Conservation (phyloP, 1,140 invertebrate species). For the Papilio machaon region DNA sequence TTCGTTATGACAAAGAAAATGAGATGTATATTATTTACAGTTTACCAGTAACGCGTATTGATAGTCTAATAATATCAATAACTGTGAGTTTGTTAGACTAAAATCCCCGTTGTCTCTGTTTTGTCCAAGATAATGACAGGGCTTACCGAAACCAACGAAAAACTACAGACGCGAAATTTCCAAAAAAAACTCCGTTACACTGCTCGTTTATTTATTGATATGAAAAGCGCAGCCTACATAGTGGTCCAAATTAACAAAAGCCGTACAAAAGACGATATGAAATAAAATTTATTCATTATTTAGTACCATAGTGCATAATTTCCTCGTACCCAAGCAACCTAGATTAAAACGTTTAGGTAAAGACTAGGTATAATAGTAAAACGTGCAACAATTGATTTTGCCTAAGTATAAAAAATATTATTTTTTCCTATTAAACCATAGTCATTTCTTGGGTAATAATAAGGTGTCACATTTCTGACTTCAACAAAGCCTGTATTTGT, state of each 20-base stretch:
- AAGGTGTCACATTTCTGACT: neutral
- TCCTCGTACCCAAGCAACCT: neutral
- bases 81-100: too few species aligned
- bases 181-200: neutral
- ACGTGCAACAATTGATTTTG: neutral
- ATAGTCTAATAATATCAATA: neutral
- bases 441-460: neutral
- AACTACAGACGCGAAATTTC: neutral
- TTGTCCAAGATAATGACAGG: too few species aligned
- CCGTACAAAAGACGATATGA: neutral
- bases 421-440: neutral
- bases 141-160: neutral
- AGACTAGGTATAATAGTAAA: neutral
- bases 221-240: neutral
- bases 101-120: too few species aligned
- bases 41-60: too few species aligned
- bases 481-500: neutral
- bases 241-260: neutral
- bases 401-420: neutral
- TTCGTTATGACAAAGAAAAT: too few species aligned
- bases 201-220: neutral
- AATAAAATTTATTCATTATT: constrained; percentile 7
- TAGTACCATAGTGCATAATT: neutral
- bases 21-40: too few species aligned
- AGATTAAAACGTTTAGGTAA: neutral